These are phyloP conservation scores for Drosophila melanosoma DNA, from an alignment of 2,888 invertebrate species.

Conservation along the genomic window DNA sequence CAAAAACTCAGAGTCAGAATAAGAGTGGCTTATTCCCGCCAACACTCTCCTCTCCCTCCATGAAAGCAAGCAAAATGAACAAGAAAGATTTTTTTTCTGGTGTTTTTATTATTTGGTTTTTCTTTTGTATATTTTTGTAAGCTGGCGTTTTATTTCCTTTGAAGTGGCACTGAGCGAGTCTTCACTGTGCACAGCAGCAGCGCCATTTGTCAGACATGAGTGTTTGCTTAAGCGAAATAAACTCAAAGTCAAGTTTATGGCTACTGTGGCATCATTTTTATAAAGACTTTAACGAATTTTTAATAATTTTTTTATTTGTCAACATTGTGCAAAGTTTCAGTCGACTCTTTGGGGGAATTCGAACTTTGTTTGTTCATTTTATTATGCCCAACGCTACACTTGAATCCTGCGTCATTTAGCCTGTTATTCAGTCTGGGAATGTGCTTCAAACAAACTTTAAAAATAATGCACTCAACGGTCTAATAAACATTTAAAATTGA, in stretches of 20 bases:
- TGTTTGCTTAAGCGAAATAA: conserved; percentile 42
- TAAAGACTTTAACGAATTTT: conserved; percentile 73
- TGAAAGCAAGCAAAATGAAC: conserved; percentile 12
- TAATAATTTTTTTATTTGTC: conserved; percentile 69
- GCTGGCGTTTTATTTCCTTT: conserved; percentile 71
- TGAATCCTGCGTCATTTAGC: conserved; percentile 41
- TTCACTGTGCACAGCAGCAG: conserved; percentile 11
- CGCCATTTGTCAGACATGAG: conserved; percentile 21
- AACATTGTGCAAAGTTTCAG: conserved; percentile 44
- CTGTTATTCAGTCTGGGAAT: conserved; percentile 1
- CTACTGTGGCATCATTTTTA: conserved; percentile 61
- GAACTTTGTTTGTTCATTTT: conserved; percentile 16
- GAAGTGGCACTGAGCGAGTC: conserved; percentile 54
- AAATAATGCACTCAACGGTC: conserved; percentile 14
- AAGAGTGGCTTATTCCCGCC: conserved; percentile 47
- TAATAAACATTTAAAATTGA: conserved; percentile 36
- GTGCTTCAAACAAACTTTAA: conserved; percentile 12
- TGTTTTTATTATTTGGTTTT: conserved; percentile 15
- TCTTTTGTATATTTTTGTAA: conserved; percentile 44
- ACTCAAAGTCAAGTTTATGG: conserved; percentile 48
- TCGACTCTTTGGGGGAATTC: conserved; percentile 3
- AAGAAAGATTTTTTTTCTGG: conserved; percentile 41
- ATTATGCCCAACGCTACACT: conserved; percentile 14
- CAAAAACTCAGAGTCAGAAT: conserved; percentile 23
- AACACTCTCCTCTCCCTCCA: no score